Evolutionary conservation across 2,888 invertebrate genomes (phyloP), one percentile per base, ranked within the genome.

Genomic region (Sarcophaga subvicina): DNA sequence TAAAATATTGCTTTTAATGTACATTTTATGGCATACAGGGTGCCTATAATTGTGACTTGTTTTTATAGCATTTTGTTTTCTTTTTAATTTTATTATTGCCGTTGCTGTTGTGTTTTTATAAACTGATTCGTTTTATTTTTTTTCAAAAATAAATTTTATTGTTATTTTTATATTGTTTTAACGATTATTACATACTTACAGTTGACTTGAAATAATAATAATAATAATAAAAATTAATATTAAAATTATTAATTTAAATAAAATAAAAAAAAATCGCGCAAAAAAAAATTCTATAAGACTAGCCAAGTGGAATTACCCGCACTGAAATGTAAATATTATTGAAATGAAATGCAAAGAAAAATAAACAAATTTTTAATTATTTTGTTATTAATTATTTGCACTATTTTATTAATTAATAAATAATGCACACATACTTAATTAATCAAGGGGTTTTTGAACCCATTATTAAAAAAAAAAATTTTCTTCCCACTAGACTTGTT

Each of bases 171-270:
- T 64, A 63, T 76, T 47, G 63, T 76, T 86, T 83, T 87, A 78
- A 87, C 80, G 83, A 78, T 84, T 83, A 83, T 83, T 81, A 72
- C 78, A 70, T 64, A 83, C 86, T 87, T 87, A 60, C 73, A 71
- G 60, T 62, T 80, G 73, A 75, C 75, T 81, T 60, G 47, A 47
- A 77, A 78, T 77, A 20, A 12, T 5, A 3, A 64, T 37, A 79
- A 63, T 49, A 78, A 73, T 59, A 73, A 80, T 70, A 77, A 79
- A 62, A 17, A 47, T 47, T 5, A 47, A 54, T 72, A 67, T 63
- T 54, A 22, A 79, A 83, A 73, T 79, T 2, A 73, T 63, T 79
- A 79, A 80, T 22, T 37, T 37, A 37, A 37, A 37, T 37, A 37
- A 75, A 70, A 60, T 2, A 78, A 20, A 54, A 49, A 60, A 59